Percentiles rank a stretch among this genome's conserved stretches.
Conservation (phyloP, 2,888 invertebrate species). For the Xestia rhomboidea region DNA sequence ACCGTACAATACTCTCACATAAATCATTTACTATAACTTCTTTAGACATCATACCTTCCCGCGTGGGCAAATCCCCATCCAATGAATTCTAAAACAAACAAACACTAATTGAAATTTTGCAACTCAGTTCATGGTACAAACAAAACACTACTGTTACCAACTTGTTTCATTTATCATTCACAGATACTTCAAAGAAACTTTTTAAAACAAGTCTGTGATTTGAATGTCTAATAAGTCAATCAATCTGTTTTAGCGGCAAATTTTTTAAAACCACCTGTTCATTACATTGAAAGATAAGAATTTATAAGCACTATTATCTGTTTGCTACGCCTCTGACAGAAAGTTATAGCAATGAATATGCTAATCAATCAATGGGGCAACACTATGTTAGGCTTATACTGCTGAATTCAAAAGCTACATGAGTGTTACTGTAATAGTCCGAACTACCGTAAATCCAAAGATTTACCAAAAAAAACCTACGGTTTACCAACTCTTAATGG, state of each 20-base stretch:
- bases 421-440: too few relatives aligned
- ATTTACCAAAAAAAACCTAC: too few relatives aligned
- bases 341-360: constrained; percentile 13
- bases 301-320: constrained; percentile 20
- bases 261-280: constrained; percentile 40
- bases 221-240: constrained; percentile 49
- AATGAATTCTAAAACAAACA: constrained; percentile 31
- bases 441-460: not conserved
- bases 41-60: constrained; percentile 20
- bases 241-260: constrained; percentile 57
- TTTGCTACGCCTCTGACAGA: constrained; percentile 23
- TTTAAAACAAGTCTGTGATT: constrained; percentile 26
- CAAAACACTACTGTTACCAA: not conserved
- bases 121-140: constrained; percentile 9
- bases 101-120: constrained; percentile 41
- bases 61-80: constrained; percentile 32
- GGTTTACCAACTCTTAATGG: too few relatives aligned
- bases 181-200: not conserved
- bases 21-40: constrained; percentile 17
- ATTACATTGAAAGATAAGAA: constrained; percentile 27
- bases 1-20: constrained; percentile 2
- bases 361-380: constrained; percentile 31
- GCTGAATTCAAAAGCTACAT: constrained; percentile 4
- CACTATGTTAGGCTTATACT: not conserved
- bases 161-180: constrained; percentile 2